Evolutionary conservation across 1,140 invertebrate species (phyloP).

Genomic region (Drosophila ogumai): DNA sequence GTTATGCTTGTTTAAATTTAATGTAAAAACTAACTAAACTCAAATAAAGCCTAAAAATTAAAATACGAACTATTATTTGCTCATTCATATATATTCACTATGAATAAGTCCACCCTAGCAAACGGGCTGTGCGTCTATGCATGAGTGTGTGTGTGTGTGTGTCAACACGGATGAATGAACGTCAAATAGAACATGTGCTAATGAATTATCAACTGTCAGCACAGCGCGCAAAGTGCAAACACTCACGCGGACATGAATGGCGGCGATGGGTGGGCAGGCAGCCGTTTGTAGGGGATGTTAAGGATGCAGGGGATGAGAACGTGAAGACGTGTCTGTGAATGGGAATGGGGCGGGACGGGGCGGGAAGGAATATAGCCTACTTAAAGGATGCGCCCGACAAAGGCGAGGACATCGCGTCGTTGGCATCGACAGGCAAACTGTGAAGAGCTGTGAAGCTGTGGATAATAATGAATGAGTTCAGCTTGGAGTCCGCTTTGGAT

Average conservation of each 20-base stretch:
- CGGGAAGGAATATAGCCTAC: slow-evolving; percentile 35
- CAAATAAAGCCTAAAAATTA: neutral
- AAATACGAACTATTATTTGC: neutral
- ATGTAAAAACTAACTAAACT: too few relatives aligned
- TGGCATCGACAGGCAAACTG: slow-evolving; percentile 7
- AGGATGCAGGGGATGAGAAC: neutral
- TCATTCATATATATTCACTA: neutral
- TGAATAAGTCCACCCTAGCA: slow-evolving; percentile 21
- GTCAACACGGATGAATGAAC: slow-evolving; percentile 76
- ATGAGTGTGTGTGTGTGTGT: slow-evolving; percentile 39
- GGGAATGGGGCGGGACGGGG: neutral
- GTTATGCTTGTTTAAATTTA: too few relatives aligned
- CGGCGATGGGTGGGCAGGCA: slow-evolving; percentile 6
- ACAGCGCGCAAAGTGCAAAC: slow-evolving; percentile 75
- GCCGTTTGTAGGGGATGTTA: neutral
- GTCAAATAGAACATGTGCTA: slow-evolving; percentile 82
- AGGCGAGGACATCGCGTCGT: slow-evolving; percentile 32
- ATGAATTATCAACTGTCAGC: slow-evolving; percentile 81
- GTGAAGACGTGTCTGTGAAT: slow-evolving; percentile 7
- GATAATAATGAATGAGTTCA: slow-evolving; percentile 45
- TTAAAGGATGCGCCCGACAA: slow-evolving; percentile 47
- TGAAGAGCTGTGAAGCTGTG: slow-evolving; percentile 8
- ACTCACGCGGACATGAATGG: slow-evolving; percentile 63
- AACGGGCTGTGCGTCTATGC: slow-evolving; percentile 11
- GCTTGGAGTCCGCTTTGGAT: slow-evolving; percentile 11